Conservation (phyloP, 2,113 vertebrate species). For the Neodon shergylaensis region DNA sequence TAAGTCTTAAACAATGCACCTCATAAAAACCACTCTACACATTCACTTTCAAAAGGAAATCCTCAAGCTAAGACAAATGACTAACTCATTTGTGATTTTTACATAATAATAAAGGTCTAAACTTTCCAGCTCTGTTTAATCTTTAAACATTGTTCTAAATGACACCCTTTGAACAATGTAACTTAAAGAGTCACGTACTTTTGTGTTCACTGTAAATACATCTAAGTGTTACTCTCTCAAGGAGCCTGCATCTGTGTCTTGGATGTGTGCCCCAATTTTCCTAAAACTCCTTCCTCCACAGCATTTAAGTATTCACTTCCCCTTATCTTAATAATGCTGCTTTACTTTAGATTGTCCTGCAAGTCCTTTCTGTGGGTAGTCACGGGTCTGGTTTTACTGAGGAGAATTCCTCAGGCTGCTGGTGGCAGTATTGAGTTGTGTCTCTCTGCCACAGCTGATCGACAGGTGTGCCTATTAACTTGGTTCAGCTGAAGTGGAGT, state of each 20-base stretch:
- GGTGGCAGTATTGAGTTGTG: neutral
- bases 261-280: neutral
- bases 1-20: neutral
- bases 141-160: neutral
- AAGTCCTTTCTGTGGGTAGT: neutral
- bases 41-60: neutral
- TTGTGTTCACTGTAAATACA: neutral
- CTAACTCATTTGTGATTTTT: neutral
- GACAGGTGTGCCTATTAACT: neutral
- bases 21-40: neutral
- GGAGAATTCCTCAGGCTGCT: neutral
- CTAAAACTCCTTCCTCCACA: too few species aligned
- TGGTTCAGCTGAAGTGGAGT: neutral
- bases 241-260: neutral
- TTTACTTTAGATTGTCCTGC: neutral
- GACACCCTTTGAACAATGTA: neutral
- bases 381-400: neutral
- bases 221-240: neutral
- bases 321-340: neutral
- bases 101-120: neutral
- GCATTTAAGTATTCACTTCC: neutral
- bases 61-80: neutral
- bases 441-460: neutral
- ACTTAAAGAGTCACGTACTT: neutral
- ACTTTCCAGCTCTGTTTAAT: neutral